Percentiles rank a stretch among this genome's conserved stretches.
phyloP scores from a whole-genome alignment of 2,888 invertebrate species.

The Chymomyza amoena region DNA sequence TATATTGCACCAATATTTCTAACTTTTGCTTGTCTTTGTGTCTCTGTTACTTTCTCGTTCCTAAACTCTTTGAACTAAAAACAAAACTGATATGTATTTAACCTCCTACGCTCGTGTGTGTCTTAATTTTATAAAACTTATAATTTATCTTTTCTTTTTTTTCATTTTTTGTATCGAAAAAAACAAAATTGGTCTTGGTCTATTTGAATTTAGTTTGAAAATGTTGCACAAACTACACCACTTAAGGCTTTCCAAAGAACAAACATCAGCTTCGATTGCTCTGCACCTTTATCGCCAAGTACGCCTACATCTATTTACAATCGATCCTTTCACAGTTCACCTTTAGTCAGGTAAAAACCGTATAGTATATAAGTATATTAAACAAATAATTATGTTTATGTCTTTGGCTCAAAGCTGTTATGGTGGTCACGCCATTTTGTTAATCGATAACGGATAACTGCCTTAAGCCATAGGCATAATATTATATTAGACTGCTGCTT shows the following conservation, averaged over 20 bases:
- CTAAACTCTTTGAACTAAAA: constrained; percentile 21
- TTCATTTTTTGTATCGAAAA: constrained; percentile 28
- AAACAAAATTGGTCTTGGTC: constrained; percentile 35
- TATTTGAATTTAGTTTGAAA: constrained; percentile 77
- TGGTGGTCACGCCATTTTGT: background rate
- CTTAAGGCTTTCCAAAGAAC: constrained; percentile 78
- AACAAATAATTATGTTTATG: background rate
- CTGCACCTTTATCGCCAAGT: constrained; percentile 79
- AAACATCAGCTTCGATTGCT: constrained; percentile 79
- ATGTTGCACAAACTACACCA: constrained; percentile 79
- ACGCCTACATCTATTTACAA: constrained; percentile 78
- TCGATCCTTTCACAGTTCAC: constrained; percentile 78
- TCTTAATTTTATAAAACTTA: constrained; percentile 21
- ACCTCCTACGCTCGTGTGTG: constrained; percentile 9
- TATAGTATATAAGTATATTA: background rate
- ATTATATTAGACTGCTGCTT: background rate
- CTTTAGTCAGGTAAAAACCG: constrained; percentile 77
- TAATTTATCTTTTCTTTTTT: constrained; percentile 51
- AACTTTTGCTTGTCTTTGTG: constrained; percentile 11
- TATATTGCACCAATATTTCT: constrained; percentile 36
- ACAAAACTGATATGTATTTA: background rate
- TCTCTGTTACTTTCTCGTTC: constrained; percentile 3
- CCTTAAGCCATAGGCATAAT: background rate
- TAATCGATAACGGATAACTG: background rate
- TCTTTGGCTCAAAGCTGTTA: background rate